Evolutionary conservation across 1,140 invertebrate species (phyloP), one percentile per base, ranked within the genome.

Genomic region (Antheraea pernyi): DNA sequence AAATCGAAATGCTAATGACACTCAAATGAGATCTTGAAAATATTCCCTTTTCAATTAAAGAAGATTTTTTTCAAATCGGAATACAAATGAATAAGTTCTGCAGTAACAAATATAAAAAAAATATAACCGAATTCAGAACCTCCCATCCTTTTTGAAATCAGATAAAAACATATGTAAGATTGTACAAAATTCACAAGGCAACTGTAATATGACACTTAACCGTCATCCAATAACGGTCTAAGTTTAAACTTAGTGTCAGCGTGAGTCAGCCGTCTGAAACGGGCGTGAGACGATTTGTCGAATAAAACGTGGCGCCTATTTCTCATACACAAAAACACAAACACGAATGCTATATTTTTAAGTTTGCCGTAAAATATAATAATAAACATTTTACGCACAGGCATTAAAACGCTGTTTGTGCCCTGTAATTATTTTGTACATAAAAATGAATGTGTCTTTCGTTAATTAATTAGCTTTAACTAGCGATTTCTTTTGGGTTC

Each of bases 211-310:
- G 46, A 53, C 46, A 53, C 46, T 53, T 6, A 16, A 53, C 11
- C 46, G 46, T 53, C 46, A n/a, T 53, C 46, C 46, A 53, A 53
- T 53, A 53, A 53, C 46, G 46, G 30, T 61, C 60, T 61, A 61
- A 61, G 60, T 61, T 61, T 61, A 61, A 61, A 22, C 60, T 22
- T 61, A 61, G 60, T 61, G 22, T 61, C 19, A 61, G 46, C 46
- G 16, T 53, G 46, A 53, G 60, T 61, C 19, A 61, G 22, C 30
- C 16, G 22, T 13, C 60, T 61, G 60, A 61, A 36, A 36, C 60
- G 19, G 60, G 60, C 46, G 16, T 53, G 46, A 53, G 16, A 53
- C 46, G 46, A 6, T 53, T 53, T 53, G 46, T 6, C 46, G 46
- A 53, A 53, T 1, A 42, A 42, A 42, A 53, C 46, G 46, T 16